phyloP scores from a whole-genome alignment of 2,797 vertebrate species.

The Psittacula echo region DNA sequence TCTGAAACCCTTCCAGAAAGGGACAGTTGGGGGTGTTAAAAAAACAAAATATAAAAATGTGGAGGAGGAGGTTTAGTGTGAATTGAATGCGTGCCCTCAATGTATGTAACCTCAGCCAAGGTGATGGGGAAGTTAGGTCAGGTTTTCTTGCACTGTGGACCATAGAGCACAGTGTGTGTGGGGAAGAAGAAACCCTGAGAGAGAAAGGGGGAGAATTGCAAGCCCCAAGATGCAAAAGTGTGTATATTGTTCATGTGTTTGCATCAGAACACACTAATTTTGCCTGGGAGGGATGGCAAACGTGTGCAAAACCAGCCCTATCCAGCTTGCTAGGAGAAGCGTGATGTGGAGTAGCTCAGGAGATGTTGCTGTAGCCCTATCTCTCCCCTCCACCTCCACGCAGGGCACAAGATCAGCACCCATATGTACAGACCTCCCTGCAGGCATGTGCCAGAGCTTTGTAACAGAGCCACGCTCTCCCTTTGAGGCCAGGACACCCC shows the following conservation, averaged over 20 bases:
- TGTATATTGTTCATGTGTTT: not conserved
- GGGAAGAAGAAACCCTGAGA: not conserved
- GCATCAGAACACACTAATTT: not conserved
- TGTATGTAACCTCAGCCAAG: not conserved
- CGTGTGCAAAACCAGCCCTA: not conserved
- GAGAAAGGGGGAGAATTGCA: not conserved
- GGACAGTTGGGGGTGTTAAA: not conserved
- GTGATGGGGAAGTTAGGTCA: not conserved
- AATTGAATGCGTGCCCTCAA: not conserved
- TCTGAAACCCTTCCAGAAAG: not conserved
- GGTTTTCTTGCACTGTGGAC: not conserved
- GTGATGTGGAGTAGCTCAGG: not conserved
- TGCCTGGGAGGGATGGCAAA: not conserved
- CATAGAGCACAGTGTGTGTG: not conserved
- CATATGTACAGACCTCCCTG: accelerated
- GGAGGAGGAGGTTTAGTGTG: not conserved
- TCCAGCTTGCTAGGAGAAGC: accelerated
- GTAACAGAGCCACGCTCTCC: not conserved
- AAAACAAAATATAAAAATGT: not conserved
- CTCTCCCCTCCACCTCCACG: accelerated
- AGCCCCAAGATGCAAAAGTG: not conserved
- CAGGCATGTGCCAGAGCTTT: not conserved
- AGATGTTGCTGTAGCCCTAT: not conserved
- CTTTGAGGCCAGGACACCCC: not conserved
- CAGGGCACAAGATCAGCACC: not conserved